Base-by-base conservation (phyloP, 1,140 invertebrate genomes). In the Eubasilissa regina region DNA sequence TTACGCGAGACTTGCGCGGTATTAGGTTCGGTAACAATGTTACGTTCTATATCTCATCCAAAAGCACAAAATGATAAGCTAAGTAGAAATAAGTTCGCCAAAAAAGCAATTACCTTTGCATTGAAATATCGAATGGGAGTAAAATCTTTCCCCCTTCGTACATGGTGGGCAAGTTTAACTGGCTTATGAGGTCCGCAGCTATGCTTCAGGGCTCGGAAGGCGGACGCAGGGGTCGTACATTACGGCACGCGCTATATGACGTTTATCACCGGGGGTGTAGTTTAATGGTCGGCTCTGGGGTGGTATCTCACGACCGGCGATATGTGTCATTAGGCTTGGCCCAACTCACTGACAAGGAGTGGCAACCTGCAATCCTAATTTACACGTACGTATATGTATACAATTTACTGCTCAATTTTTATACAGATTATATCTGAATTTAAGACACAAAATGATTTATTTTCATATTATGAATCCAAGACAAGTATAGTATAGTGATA, bases 291-390 rank as follows among this genome's bases (percentile, higher is more conserved):
- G 64, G 21, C 44, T 21, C 11, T 3, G 25, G 58, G 60, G 60
- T 43, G 60, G 60, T 45, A 68, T 68, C 64, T 68, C n/a, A 47
- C 44, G 64, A 13, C 64, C 44, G 15, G 64, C 15, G 44, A 68
- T 68, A 68, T 68, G 44, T 68, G 64, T 68, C 64, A 48, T 68
- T 68, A 68, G 64, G 60, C 60, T 64, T 43, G 25, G 60, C 60
- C 60, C 12, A 25, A 7, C 60, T 64, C 48, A 8, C 19, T 7
- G 60, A 12, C 60, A 4, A 64, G 60, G 60, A 64, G 60, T 64
- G 60, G 19, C 60, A 43, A 64, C 25, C 19, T 25, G 19, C 60
- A 64, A 43, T 64, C 60, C 60, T 35, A 64, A 64, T 64, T 43
- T 64, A 64, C 13, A 64, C 17, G 21, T 58, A 19, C 55, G 17